A percentile compares a stretch with the other conserved stretches of the same genome.
Evolutionary conservation across 2,888 invertebrate genomes (phyloP).

Genomic region (Nowickia ferox): DNA sequence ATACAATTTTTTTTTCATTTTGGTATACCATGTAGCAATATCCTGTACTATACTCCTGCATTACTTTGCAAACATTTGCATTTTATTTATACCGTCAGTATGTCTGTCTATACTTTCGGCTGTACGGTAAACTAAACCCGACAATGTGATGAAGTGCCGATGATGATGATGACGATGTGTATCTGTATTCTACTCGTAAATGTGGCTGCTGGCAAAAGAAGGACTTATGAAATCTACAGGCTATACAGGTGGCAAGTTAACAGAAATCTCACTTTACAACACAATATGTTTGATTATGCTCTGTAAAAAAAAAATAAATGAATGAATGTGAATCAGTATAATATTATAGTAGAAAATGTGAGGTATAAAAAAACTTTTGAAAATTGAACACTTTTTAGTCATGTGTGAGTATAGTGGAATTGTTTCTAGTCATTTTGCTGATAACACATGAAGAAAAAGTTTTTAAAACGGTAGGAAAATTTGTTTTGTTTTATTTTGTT

Average conservation of each 20-base stretch:
- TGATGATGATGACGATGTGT: conserved; percentile 34
- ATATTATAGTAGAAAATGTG: not conserved
- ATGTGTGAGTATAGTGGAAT: not conserved
- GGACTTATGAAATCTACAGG: conserved; percentile 16
- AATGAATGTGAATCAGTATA: conserved; percentile 24
- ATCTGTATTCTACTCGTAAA: not conserved
- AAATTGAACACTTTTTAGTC: conserved; percentile 29
- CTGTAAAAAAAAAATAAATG: not conserved
- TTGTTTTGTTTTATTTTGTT: not conserved
- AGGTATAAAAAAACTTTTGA: not conserved
- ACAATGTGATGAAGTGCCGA: conserved; percentile 59
- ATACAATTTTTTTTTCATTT: not conserved
- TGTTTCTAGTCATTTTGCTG: not conserved
- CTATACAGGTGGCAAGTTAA: not conserved
- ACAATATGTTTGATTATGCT: conserved; percentile 45
- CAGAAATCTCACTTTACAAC: conserved; percentile 38
- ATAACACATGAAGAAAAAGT: not conserved
- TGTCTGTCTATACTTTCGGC: not conserved
- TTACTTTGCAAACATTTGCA: conserved; percentile 28
- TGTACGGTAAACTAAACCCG: conserved; percentile 12
- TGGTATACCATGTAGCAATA: conserved; percentile 48
- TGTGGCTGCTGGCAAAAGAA: not conserved
- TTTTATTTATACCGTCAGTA: not conserved
- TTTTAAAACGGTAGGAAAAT: not conserved
- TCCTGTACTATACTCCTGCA: conserved; percentile 40